A percentile compares a stretch with the other conserved stretches of the same genome.
Conservation (phyloP, 2,888 invertebrate genomes). For the Phania funesta region DNA sequence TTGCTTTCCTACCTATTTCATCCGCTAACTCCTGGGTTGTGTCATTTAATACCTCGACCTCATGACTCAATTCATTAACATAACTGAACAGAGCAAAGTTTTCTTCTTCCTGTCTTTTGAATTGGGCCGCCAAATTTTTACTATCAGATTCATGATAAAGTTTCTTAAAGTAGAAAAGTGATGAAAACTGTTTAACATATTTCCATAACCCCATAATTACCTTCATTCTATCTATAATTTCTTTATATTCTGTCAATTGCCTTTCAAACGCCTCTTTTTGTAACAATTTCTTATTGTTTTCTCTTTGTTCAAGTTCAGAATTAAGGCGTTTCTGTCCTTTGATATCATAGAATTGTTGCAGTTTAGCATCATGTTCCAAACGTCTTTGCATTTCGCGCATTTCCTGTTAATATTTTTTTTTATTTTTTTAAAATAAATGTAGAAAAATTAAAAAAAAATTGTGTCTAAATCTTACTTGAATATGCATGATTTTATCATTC, state of each 20-base stretch:
- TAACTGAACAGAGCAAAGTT: constrained; percentile 96
- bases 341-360: constrained; percentile 91
- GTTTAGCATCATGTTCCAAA: constrained; percentile 90
- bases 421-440: neutral
- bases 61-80: constrained; percentile 93
- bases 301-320: constrained; percentile 87
- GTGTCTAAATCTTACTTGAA: constrained; percentile 79
- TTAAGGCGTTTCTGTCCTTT: constrained; percentile 91
- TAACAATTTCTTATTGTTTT: constrained; percentile 85
- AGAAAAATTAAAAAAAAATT: neutral
- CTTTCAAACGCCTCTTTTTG: constrained; percentile 86
- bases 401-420: constrained; percentile 82
- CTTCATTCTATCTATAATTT: constrained; percentile 88
- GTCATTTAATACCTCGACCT: constrained; percentile 87
- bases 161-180: no score
- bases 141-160: constrained; percentile 84
- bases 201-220: no score
- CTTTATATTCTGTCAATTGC: constrained; percentile 86
- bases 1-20: constrained; percentile 85
- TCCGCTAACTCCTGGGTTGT: constrained; percentile 84
- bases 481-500: constrained; percentile 85
- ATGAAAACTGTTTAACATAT: no score
- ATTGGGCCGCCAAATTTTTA: constrained; percentile 86
- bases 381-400: constrained; percentile 93
- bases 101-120: constrained; percentile 92